Conservation (phyloP, 2,888 invertebrate species). For the Ferdinandea cuprea region DNA sequence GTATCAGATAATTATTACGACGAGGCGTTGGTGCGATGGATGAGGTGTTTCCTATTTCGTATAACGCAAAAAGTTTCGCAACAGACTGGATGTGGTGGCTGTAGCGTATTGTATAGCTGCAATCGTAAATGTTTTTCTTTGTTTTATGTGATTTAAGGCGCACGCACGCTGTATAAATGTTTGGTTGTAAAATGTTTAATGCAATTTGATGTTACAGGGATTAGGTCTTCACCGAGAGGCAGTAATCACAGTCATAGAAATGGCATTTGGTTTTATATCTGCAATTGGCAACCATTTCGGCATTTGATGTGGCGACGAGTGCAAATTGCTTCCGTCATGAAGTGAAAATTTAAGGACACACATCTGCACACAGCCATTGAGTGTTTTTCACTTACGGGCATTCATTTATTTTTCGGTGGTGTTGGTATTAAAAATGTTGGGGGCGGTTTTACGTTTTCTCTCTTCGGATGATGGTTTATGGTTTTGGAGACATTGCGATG, state of each 20-base stretch:
- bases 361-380: too few relatives aligned
- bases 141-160: conserved; percentile 47
- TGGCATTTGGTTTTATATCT: conserved; percentile 61
- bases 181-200: conserved; percentile 66
- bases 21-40: background rate
- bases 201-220: conserved; percentile 61
- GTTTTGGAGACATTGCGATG: too few relatives aligned
- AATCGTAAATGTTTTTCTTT: conserved; percentile 68
- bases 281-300: conserved; percentile 49
- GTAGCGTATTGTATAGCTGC: conserved; percentile 31
- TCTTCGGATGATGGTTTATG: too few relatives aligned
- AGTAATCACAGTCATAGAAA: conserved; percentile 67
- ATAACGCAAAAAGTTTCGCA: conserved; percentile 45
- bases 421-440: too few relatives aligned
- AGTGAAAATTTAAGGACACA: conserved; percentile 43
- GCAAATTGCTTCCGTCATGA: conserved; percentile 64
- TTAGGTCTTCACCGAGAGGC: conserved; percentile 20
- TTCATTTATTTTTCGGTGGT: too few relatives aligned
- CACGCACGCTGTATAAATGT: too few relatives aligned
- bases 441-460: too few relatives aligned
- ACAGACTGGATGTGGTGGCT: conserved; percentile 2
- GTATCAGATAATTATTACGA: conserved; percentile 52
- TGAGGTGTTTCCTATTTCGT: conserved; percentile 23
- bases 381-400: too few relatives aligned
- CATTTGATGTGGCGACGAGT: conserved; percentile 57